phyloP scores from a whole-genome alignment of 2,113 vertebrate genomes.

The Phalacrocorax pelagicus region DNA sequence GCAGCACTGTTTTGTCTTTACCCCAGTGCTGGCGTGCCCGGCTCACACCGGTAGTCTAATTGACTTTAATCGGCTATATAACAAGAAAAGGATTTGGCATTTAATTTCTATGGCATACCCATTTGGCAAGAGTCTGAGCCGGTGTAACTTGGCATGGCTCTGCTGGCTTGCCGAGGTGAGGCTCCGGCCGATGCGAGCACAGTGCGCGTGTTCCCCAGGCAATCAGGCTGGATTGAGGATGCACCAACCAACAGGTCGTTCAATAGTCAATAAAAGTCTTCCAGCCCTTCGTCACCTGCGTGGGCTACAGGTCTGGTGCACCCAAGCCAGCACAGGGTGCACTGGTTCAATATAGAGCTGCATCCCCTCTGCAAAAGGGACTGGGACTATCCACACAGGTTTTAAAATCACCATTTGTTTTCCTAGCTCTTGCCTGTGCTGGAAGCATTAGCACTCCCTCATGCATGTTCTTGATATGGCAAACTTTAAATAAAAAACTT shows the following conservation, averaged over 20 bases:
- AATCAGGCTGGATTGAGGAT: background rate
- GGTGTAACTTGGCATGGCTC: background rate
- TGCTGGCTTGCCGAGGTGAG: background rate
- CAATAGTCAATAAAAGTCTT: background rate
- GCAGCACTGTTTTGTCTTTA: background rate
- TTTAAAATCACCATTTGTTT: background rate
- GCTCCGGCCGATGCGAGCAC: fast-evolving
- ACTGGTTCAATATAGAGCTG: background rate
- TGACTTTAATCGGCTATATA: background rate
- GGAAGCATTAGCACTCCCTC: background rate
- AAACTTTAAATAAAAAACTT: background rate
- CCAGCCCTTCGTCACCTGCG: background rate
- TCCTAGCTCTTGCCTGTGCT: background rate
- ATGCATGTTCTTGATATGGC: fast-evolving
- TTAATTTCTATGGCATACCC: background rate
- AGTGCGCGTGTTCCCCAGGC: fast-evolving
- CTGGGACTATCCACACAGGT: background rate
- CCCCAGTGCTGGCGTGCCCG: background rate
- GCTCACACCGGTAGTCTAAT: background rate
- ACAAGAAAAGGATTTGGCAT: background rate
- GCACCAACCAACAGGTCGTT: background rate
- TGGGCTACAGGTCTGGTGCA: background rate
- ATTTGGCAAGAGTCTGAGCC: background rate
- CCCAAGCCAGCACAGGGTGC: too few species aligned
- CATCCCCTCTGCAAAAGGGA: background rate